Evolutionary conservation across 2,113 vertebrate species (phyloP), one percentile per base, ranked within the genome.

Genomic region (Urocynchramus pylzowi): DNA sequence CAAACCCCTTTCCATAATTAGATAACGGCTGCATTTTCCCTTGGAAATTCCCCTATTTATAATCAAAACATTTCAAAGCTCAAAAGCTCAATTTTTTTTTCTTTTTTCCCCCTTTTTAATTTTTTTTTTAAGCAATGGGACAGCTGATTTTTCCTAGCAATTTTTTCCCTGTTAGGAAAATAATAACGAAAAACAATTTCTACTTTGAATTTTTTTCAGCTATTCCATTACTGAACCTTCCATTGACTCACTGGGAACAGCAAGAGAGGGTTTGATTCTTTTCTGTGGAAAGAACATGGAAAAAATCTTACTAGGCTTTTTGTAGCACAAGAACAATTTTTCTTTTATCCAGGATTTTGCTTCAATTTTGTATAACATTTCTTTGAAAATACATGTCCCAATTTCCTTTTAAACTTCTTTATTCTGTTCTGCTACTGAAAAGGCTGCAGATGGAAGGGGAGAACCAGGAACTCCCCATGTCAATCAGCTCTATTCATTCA

Each of bases 371-470:
- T 77, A 28, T 52, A 95, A 84, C 22, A 9, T 74, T 87, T 81
- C 56, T 92, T 78, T 86, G 86, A 95, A 95, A 96, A 93, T 31
- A 65, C 7, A 39, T 18, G 67, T 88, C 75, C 75, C 78, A 59
- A 56, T 85, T 91, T 94, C 74, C 63, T 84, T 93, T 95, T 81
- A 74, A 67, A 95, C 44, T 71, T 84, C 76, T 85, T 85, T 82
- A 87, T 80, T 87, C 68, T 74, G 30, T 78, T 95, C 80, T 84
- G 83, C 83, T 80, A 54, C 86, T 89, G 84, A 95, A 96, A 92
- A 90, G 91, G 30, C 80, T 96, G 86, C 91, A 96, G 89, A 95
- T 68, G 77, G 93, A 93, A 92, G 77, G 59, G 75, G 68, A 75
- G 52, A 95, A 67, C 50, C 73, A 88, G 95, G 56, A 96, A 95